Evolutionary conservation across 2,888 invertebrate species (phyloP).

Genomic region (Drosophila quinaria): DNA sequence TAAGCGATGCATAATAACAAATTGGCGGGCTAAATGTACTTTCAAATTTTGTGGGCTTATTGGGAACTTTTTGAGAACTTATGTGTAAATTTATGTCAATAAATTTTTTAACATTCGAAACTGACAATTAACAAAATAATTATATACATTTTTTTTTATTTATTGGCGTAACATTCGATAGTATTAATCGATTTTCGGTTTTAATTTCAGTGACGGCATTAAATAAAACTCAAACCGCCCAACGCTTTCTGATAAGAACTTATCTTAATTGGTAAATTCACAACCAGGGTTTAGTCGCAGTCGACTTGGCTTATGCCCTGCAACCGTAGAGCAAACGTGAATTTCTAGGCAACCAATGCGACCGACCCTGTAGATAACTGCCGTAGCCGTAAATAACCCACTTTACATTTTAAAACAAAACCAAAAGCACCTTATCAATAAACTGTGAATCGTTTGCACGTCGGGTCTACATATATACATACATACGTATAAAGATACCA

Average conservation of each 20-base stretch:
- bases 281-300: slow-evolving; percentile 14
- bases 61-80: background rate
- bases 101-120: background rate
- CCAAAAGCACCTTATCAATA: slow-evolving; percentile 64
- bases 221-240: slow-evolving; percentile 31
- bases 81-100: background rate
- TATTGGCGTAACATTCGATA: slow-evolving; percentile 13
- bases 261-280: slow-evolving; percentile 67
- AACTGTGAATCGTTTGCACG: slow-evolving; percentile 66
- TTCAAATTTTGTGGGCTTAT: slow-evolving; percentile 10
- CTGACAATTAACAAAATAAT: background rate
- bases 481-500: slow-evolving; percentile 35
- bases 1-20: background rate
- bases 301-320: slow-evolving; percentile 52
- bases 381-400: slow-evolving; percentile 65
- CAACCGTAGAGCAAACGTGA: slow-evolving; percentile 24
- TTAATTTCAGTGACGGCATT: slow-evolving; percentile 22
- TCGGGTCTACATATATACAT: slow-evolving; percentile 35
- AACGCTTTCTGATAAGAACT: slow-evolving; percentile 60
- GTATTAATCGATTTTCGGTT: slow-evolving; percentile 19
- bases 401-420: slow-evolving; percentile 75
- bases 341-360: slow-evolving; percentile 21
- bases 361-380: slow-evolving; percentile 45
- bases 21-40: slow-evolving; percentile 19
- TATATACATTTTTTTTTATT: background rate